phyloP scores from a whole-genome alignment of 1,140 invertebrate genomes.

The Pseudomyrmex pallidus region DNA sequence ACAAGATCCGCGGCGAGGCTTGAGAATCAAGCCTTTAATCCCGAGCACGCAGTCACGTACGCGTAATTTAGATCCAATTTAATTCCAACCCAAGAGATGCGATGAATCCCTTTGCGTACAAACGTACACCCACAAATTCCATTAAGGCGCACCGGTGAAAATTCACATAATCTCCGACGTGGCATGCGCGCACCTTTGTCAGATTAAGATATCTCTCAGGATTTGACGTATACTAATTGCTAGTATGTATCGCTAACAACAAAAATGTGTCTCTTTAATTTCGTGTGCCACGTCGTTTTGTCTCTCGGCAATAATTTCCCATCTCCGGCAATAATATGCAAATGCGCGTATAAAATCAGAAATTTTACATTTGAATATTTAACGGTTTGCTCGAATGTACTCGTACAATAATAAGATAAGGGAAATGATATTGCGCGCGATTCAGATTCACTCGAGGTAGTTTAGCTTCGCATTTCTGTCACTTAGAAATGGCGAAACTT shows the following conservation, averaged over 20 bases:
- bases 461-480: neutral
- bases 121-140: constrained; percentile 16
- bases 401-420: too few species aligned
- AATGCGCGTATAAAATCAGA: neutral
- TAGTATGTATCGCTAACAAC: too few species aligned
- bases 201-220: neutral
- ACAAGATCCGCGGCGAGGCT: constrained; percentile 9
- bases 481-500: neutral
- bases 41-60: neutral
- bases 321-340: neutral
- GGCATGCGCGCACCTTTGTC: too few species aligned
- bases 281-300: too few species aligned
- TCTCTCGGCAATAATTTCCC: too few species aligned
- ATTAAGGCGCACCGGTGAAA: neutral
- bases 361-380: too few species aligned
- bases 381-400: too few species aligned
- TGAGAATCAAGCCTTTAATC: constrained; percentile 14
- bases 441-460: too few species aligned
- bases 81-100: constrained; percentile 1
- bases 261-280: too few species aligned
- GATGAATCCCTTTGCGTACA: constrained; percentile 16
- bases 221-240: too few species aligned
- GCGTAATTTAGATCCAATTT: neutral
- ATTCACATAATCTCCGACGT: too few species aligned
- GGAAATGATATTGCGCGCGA: too few species aligned